phyloP scores from a whole-genome alignment of 2,888 invertebrate species.

The Metacarcinus magister region DNA sequence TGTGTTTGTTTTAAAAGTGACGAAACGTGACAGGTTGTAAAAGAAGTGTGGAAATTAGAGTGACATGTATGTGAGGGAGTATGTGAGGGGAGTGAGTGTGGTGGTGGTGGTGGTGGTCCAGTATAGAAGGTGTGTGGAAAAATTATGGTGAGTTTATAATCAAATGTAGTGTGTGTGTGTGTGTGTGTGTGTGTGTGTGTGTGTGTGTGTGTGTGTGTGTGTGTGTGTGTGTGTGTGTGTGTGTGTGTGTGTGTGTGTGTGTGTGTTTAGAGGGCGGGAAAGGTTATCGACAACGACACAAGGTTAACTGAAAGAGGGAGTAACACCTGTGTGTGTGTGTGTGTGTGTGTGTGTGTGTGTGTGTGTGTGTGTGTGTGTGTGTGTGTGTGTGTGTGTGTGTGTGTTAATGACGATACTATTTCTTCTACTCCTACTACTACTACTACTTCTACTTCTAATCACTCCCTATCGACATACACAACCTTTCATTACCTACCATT shows the following conservation, averaged over 20 bases:
- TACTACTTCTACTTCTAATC: background rate
- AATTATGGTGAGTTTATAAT: too few species aligned
- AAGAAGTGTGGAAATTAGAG: background rate
- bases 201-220: background rate
- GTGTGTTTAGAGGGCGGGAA: too few species aligned
- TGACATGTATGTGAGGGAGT: background rate
- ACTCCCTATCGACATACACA: background rate
- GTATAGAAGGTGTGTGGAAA: background rate
- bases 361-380: conserved; percentile 11
- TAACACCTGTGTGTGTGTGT: conserved; percentile 13
- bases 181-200: background rate
- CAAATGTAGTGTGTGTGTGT: background rate
- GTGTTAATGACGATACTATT: background rate
- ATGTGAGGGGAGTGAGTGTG: background rate
- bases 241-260: background rate
- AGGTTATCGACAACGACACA: too few species aligned
- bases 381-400: background rate
- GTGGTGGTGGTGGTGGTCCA: background rate
- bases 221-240: background rate
- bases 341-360: conserved; percentile 11
- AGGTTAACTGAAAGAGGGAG: too few species aligned
- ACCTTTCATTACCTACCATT: background rate
- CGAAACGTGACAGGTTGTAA: background rate
- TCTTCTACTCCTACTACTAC: too few species aligned
- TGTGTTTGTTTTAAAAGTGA: background rate